Evolutionary conservation across 2,797 vertebrate genomes (phyloP), one percentile per base, ranked within the genome.

Genomic region (Hydrocynus forskahlii): DNA sequence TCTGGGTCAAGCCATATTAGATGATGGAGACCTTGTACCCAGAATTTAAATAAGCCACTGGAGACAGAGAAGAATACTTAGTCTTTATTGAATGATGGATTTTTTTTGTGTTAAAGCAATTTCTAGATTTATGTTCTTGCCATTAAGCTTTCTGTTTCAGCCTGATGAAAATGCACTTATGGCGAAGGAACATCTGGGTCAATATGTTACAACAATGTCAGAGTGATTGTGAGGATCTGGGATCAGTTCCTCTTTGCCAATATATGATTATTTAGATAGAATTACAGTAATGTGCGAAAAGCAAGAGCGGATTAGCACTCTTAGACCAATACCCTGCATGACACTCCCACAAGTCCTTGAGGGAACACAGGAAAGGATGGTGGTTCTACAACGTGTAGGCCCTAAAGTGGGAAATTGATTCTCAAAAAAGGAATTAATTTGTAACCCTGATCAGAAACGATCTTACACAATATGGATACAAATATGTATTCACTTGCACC

Each of bases 401-500:
- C 45, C 4, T 1, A 17, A 35, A 17, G 14, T 0, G 35, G 8
- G 45, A 48, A 48, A 48, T 48, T 2, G 35, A 76, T 84, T 63
- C 54, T 81, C 69, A 62, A n/a, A 80, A 83, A 83, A 76, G 50
- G 63, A 73, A 12, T 59, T 70, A 48, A 48, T 25, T 16, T 16
- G 70, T 67, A 62, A 48, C 57, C 43, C 50, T 8, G 82, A 67
- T 80, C 82, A 72, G 75, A 83, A 69, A 63, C 67, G 54, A 64
- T 79, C 77, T 77, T 82, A 79, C 69, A 73, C 79, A 81, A 76
- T 66, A 78, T 59, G 75, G 81, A 66, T 78, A 73, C 38, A 62
- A 73, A 78, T 69, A 78, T 69, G 77, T 75, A 75, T 82, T 85
- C 76, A 84, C 86, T 78, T 82, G 71, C 81, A 79, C 82, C 83